Evolutionary conservation across 1,140 invertebrate genomes (phyloP).

Genomic region (Daktulosphaira vitifoliae): DNA sequence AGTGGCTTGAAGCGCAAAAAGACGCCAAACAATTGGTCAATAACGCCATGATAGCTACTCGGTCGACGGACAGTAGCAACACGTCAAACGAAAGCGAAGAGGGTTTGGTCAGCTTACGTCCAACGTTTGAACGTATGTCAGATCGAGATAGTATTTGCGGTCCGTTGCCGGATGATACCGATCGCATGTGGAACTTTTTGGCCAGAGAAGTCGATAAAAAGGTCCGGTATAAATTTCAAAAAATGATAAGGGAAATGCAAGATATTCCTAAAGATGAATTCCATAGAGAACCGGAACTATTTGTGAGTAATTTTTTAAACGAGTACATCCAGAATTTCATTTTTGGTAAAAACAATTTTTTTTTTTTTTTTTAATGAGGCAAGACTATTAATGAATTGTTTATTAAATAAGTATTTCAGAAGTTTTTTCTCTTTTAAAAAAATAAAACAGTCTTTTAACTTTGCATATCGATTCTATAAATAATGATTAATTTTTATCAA

Average conservation of each 20-base stretch:
- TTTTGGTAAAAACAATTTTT: too few species aligned
- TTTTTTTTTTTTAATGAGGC: too few species aligned
- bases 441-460: too few species aligned
- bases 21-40: constrained; percentile 19
- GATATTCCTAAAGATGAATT: constrained; percentile 27
- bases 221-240: constrained; percentile 28
- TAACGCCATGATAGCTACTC: constrained; percentile 16
- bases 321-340: too few species aligned
- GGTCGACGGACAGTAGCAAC: constrained; percentile 13
- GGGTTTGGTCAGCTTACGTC: constrained; percentile 15
- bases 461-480: too few species aligned
- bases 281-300: constrained; percentile 18
- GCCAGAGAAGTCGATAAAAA: constrained; percentile 27
- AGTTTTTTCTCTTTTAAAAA: too few species aligned
- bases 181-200: constrained; percentile 27
- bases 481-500: too few species aligned
- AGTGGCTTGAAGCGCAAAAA: constrained; percentile 26
- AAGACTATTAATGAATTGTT: too few species aligned
- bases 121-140: constrained; percentile 5
- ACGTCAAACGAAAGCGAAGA: constrained; percentile 19
- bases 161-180: constrained; percentile 11
- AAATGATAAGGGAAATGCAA: constrained; percentile 30
- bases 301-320: constrained; percentile 1
- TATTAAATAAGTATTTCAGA: too few species aligned
- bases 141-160: constrained; percentile 5